Evolutionary conservation across 2,888 invertebrate species (phyloP).

Genomic region (Drosophila limbata): DNA sequence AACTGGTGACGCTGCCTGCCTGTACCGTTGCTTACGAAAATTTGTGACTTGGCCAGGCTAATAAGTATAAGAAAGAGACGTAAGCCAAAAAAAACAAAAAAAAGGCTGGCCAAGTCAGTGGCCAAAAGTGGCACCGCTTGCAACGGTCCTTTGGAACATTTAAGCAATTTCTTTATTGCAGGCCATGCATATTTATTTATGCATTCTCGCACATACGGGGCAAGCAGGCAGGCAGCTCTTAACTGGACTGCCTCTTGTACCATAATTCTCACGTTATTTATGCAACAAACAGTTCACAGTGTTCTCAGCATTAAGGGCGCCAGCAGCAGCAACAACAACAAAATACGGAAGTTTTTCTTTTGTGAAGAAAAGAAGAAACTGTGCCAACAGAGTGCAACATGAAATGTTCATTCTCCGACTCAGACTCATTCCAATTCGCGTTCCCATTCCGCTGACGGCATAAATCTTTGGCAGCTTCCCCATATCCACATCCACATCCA

Average conservation of each 20-base stretch:
- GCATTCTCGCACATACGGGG: conserved; percentile 41
- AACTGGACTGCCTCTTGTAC: conserved; percentile 60
- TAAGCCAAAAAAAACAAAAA: conserved; percentile 6
- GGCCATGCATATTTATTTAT: conserved; percentile 73
- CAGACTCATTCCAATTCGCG: conserved; percentile 39
- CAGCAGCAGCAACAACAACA: conserved; percentile 45
- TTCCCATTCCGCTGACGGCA: conserved; percentile 65
- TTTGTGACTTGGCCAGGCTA: conserved; percentile 61
- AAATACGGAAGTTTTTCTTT: conserved; percentile 75
- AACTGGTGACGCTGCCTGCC: conserved; percentile 1
- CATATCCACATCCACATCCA: no score
- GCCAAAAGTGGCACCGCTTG: conserved; percentile 53
- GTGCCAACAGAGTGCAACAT: conserved; percentile 77
- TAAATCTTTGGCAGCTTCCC: conserved; percentile 57
- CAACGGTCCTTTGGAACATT: conserved; percentile 53
- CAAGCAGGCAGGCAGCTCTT: conserved; percentile 14
- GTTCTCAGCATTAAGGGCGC: conserved; percentile 52
- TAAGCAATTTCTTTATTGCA: conserved; percentile 76
- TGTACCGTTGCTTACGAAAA: conserved; percentile 45
- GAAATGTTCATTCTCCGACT: conserved; percentile 52
- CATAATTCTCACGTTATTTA: conserved; percentile 80
- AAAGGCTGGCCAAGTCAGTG: conserved; percentile 13
- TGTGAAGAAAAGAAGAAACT: conserved; percentile 47
- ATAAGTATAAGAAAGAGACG: conserved; percentile 33
- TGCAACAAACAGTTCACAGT: conserved; percentile 42